Percentiles rank a stretch among this genome's conserved stretches.
Conservation (phyloP, 2,797 vertebrate species). For the Melanitta fusca region DNA sequence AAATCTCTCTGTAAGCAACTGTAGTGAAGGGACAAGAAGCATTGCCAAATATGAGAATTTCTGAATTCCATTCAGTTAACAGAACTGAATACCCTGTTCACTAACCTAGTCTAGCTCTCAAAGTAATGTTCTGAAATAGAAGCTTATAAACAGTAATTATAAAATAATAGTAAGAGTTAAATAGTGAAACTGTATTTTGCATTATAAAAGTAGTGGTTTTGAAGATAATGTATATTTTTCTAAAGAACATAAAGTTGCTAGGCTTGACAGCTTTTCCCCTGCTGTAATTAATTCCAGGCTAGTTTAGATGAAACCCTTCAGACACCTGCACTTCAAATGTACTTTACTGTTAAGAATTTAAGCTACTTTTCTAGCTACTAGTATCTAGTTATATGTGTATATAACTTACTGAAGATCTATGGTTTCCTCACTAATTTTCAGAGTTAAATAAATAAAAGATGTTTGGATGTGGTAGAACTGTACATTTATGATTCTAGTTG, state of each 20-base stretch:
- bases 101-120: not conserved
- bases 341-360: not conserved
- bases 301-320: not conserved
- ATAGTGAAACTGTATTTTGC: not conserved
- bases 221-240: not conserved
- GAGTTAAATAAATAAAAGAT: not conserved
- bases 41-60: not conserved
- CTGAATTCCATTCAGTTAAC: not conserved
- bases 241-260: not conserved
- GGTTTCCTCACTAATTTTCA: not conserved
- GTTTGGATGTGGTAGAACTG: not conserved
- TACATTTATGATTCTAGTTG: not conserved
- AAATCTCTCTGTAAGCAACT: not conserved
- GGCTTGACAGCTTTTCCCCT: not conserved
- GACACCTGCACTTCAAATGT: not conserved
- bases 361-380: rapidly evolving
- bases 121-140: not conserved
- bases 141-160: not conserved
- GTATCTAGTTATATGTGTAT: not conserved
- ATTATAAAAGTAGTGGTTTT: not conserved
- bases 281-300: not conserved
- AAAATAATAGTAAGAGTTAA: no score
- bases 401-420: not conserved
- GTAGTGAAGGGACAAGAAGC: not conserved
- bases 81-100: not conserved